phyloP scores from a whole-genome alignment of 2,797 vertebrate genomes.

The Vultur gryphus region DNA sequence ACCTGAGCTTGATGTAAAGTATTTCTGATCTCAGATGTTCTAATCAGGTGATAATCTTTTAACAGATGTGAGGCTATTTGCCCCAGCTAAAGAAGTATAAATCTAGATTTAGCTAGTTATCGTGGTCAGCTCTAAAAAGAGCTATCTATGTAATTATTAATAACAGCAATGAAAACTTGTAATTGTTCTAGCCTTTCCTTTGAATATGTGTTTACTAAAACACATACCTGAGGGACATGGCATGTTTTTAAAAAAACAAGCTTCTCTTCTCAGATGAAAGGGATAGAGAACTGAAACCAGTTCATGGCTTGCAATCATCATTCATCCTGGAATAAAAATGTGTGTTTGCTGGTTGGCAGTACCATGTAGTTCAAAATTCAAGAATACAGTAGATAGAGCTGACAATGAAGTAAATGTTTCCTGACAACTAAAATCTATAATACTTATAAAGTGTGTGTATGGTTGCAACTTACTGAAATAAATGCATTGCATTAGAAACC shows the following conservation, averaged over 20 bases:
- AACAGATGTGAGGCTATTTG: neutral
- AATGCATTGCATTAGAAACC: neutral
- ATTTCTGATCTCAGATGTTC: neutral
- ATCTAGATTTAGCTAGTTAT: neutral
- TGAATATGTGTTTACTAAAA: neutral
- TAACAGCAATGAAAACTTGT: neutral
- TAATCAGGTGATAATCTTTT: slow-evolving; percentile 8
- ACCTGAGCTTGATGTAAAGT: neutral
- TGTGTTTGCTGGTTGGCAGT: neutral
- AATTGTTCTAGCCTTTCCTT: neutral
- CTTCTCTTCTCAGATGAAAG: neutral
- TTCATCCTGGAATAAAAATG: slow-evolving; percentile 1
- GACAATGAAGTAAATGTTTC: slow-evolving; percentile 40
- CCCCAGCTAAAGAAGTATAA: neutral
- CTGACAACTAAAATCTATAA: slow-evolving; percentile 37
- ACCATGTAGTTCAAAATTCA: slow-evolving; percentile 23
- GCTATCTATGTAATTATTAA: neutral
- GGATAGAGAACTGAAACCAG: neutral
- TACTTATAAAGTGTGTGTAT: neutral
- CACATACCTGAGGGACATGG: neutral
- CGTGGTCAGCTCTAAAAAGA: neutral
- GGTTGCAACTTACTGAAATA: neutral
- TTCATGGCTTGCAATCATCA: neutral
- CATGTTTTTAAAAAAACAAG: neutral
- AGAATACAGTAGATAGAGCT: neutral